Evolutionary conservation across 2,113 vertebrate species (phyloP).

Genomic region (Brachyhypopomus occidentalis): DNA sequence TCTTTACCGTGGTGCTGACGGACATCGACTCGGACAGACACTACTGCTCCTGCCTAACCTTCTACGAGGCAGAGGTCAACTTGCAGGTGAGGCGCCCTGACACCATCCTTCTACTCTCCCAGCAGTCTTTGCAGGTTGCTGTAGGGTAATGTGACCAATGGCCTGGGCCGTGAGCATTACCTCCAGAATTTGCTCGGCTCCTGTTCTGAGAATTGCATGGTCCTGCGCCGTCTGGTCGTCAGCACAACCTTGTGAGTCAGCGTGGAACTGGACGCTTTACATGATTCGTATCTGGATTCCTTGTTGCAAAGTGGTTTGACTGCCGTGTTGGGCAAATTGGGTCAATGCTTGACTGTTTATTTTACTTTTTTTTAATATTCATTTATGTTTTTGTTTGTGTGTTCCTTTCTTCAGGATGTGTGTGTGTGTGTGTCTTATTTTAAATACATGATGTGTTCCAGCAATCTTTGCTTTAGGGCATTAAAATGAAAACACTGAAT

Average conservation of each 20-base stretch:
- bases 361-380: slow-evolving; percentile 42
- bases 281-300: background rate
- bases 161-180: background rate
- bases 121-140: background rate
- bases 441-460: slow-evolving; percentile 41
- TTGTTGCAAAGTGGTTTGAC: background rate
- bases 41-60: slow-evolving; percentile 97
- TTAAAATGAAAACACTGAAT: slow-evolving; percentile 49
- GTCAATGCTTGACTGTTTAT: slow-evolving; percentile 11
- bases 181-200: background rate
- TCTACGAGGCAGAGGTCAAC: slow-evolving; percentile 95
- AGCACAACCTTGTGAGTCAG: background rate
- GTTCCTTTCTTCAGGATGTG: slow-evolving; percentile 1
- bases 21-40: slow-evolving; percentile 97
- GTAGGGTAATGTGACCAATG: background rate
- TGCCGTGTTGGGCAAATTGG: slow-evolving; percentile 7
- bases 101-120: background rate
- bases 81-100: slow-evolving; percentile 82
- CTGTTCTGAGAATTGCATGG: background rate
- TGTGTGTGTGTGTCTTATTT: slow-evolving; percentile 34
- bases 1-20: slow-evolving; percentile 96
- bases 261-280: background rate
- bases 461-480: slow-evolving; percentile 4
- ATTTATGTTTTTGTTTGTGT: slow-evolving; percentile 25
- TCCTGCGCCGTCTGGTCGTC: background rate